Evolutionary conservation across 2,113 vertebrate genomes (phyloP).

Genomic region (human (Homo sapiens)): GRCh38 chr3:29270001-29270500

Average conservation of each 20-base stretch:
- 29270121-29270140: neutral
- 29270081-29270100: neutral
- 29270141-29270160: neutral
- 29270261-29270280: neutral
- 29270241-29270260: neutral
- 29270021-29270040: neutral
- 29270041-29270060: neutral
- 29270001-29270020: neutral
- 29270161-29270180: neutral
- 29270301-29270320: neutral
- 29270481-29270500: too few relatives aligned
- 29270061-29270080: rapidly evolving
- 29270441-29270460: neutral
- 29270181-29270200: neutral
- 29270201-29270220: neutral
- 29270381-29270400: neutral
- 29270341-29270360: neutral
- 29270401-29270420: neutral
- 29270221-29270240: neutral
- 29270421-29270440: neutral
- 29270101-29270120: too few relatives aligned
- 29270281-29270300: rapidly evolving
- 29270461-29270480: neutral
- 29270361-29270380: neutral
- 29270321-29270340: neutral